A percentile compares a stretch with the other conserved stretches of the same genome.
phyloP scores from a whole-genome alignment of 2,888 invertebrate species.

The Nomada lathburiana region DNA sequence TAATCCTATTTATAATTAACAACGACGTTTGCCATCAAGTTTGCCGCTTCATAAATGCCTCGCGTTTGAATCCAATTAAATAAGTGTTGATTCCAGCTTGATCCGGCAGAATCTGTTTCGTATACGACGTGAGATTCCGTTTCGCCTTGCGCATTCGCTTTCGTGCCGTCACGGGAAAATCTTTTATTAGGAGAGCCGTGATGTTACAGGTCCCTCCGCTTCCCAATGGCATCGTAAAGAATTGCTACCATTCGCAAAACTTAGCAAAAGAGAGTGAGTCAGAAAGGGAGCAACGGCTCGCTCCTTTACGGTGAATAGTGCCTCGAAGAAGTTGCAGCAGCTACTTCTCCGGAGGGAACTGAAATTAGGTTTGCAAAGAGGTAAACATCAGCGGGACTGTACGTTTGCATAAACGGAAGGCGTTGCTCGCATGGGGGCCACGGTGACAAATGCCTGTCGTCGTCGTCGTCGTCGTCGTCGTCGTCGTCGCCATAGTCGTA shows the following conservation, averaged over 20 bases:
- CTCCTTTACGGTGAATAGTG: constrained; percentile 57
- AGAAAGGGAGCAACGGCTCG: constrained; percentile 43
- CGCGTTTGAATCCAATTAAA: constrained; percentile 8
- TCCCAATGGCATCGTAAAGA: constrained; percentile 73
- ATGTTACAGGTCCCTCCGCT: constrained; percentile 65
- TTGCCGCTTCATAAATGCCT: not conserved
- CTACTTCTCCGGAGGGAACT: constrained; percentile 72
- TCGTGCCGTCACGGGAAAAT: constrained; percentile 58
- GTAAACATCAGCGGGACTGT: constrained; percentile 80
- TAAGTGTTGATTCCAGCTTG: constrained; percentile 17
- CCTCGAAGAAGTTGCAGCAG: constrained; percentile 72
- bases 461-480: constrained; percentile 60
- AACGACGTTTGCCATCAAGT: too few relatives aligned
- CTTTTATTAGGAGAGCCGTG: constrained; percentile 67
- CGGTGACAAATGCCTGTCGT: constrained; percentile 80
- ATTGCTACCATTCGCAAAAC: constrained; percentile 68
- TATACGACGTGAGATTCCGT: constrained; percentile 31
- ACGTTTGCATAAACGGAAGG: constrained; percentile 81
- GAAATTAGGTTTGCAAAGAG: constrained; percentile 83
- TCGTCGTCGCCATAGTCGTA: constrained; percentile 35
- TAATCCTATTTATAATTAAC: too few relatives aligned
- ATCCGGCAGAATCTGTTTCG: constrained; percentile 35
- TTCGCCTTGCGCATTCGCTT: constrained; percentile 44
- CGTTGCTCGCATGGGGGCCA: constrained; percentile 76
- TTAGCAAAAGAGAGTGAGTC: constrained; percentile 62